These are phyloP conservation scores for Astyanax mexicanus DNA, from an alignment of 2,797 vertebrate species.

Conservation along the genomic window DNA sequence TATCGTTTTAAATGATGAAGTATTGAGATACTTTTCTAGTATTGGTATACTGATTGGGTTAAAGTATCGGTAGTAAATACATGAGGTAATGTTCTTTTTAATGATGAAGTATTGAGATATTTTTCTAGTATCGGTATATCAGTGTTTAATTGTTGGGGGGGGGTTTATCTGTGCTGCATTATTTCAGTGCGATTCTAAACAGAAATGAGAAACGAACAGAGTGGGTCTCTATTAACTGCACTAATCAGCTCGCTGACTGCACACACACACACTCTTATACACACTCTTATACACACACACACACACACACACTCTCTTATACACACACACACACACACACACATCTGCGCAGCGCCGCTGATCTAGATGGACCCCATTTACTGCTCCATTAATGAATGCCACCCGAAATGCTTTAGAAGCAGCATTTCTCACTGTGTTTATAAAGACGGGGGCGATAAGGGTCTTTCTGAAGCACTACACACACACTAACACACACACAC, in stretches of 20 bases:
- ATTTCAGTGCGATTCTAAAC: background rate
- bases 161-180: constrained; percentile 2
- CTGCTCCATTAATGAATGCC: constrained; percentile 15
- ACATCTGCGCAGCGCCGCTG: constrained; percentile 1
- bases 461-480: background rate
- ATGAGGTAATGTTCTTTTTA: no score
- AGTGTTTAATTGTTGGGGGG: background rate
- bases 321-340: constrained; percentile 7
- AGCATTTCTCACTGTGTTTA: constrained; percentile 8
- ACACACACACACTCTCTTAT: constrained; percentile 22
- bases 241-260: constrained; percentile 14
- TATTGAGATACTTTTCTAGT: no score
- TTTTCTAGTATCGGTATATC: no score
- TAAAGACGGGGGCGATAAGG: constrained; percentile 5
- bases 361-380: constrained; percentile 22
- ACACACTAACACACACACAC: background rate
- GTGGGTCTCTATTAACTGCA: background rate
- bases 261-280: constrained; percentile 10
- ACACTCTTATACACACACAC: constrained; percentile 13
- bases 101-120: no score
- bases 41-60: no score
- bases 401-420: background rate
- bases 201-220: constrained; percentile 4
- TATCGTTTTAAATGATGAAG: no score
- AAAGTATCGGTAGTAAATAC: no score